Evolutionary conservation across 2,797 vertebrate species (phyloP), one percentile per base, ranked within the genome.

Genomic region (Poecile montanus): DNA sequence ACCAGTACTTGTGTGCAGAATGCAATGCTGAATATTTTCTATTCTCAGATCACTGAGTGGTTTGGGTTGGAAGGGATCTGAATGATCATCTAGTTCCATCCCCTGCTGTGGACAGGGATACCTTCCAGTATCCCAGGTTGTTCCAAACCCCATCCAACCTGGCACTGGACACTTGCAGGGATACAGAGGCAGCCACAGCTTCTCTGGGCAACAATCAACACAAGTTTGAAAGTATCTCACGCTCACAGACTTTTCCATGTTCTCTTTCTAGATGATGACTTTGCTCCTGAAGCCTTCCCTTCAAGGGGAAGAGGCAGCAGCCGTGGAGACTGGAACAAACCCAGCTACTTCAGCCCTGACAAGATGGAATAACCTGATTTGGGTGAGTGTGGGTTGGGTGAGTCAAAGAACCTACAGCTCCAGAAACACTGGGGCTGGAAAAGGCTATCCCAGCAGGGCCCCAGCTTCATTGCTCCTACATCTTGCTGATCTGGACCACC

Each of bases 241-340:
- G 8, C 26, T 72, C 45, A 32, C 6, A 4, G 36, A 5, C 56
- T 15, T 51, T n/a, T 88, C 42, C 3, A 0, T 44, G 20, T 53
- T 71, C 11, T 54, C n/a, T 82, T 71, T 62, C 44, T 6, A 60
- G 36, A 70, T 48, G 85, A 38, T 27, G 4, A 11, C 2, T 74
- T 96, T 58, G 44, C 56, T 94, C 82, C 91, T 45, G 91, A 94
- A 77, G n/a, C 54, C 51, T 85, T 89, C 36, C 89, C 62, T 75
- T 48, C 87, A 21, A 80, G 87, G 21, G 34, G 87, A 78, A 91
- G 93, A 68, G 78, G 68, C 1, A 5, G 66, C 38, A 71, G 15
- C 42, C 32, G 0, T 70, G 79, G 76, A 51, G 62, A 44, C 15
- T 81, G 86, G 93, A 67, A 7, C 32, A 79, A 54, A 62, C 63